Base-by-base conservation (phyloP, 2,797 vertebrate genomes). In the Okamejei kenojei region DNA sequence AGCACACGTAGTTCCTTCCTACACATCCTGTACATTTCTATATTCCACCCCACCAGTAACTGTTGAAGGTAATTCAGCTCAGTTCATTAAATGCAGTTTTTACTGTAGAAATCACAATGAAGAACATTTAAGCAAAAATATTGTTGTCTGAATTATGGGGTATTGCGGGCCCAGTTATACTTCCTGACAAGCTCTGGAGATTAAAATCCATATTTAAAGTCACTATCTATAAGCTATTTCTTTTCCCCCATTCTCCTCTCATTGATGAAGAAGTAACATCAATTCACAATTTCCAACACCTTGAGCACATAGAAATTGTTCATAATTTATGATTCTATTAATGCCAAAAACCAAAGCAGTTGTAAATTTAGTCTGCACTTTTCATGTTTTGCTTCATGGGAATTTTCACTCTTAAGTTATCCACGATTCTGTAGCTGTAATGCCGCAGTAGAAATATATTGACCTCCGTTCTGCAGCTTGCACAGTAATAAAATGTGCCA, bases 251-350 rank as follows among this genome's bases (percentile, higher is more conserved):
- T 17, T 71, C 11, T 54, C 71, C 58, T 74, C 38, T 45, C 35
- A 26, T 38, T 45, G 90, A 11, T 11, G 1, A 38, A 54, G 26
- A 92, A 76, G 94, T 94, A 94, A 95, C 90, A 95, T 95, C 95
- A 95, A 94, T 95, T 95, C 95, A 96, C 95, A 96, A 90, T 95
- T 95, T 94, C 95, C 95, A 95, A 93, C 94, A 76, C 94, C 73
- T 65, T 73, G 79, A 93, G 84, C 29, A 80, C 93, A 78, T 95
- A 94, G 95, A 96, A 95, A 95, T 94, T 95, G 95, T 95, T 95
- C 94, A 95, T 94, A 96, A 97, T 96, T 96, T 96, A 96, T 96
- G 95, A 94, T 95, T 95, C 95, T 94, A 96, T 96, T 96, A 96
- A 96, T 95, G 93, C 93, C 94, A 95, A 95, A 95, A 94, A 95